These are phyloP conservation scores for Amiota mariae DNA, from an alignment of 2,888 invertebrate genomes.

Conservation along the genomic window DNA sequence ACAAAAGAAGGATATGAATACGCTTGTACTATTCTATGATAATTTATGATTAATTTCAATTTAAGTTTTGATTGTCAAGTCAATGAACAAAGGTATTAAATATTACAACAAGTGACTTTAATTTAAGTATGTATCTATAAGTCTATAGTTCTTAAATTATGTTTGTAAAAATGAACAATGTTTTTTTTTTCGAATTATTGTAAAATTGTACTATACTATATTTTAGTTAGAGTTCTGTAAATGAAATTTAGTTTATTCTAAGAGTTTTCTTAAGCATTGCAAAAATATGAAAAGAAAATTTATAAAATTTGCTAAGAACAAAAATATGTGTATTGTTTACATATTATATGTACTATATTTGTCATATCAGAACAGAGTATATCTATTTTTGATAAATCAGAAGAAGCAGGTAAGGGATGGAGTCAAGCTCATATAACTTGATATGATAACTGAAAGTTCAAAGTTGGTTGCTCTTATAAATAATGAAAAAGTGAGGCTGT, in stretches of 20 bases:
- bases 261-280: too few relatives aligned
- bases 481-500: conserved; percentile 50
- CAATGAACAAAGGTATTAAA: background rate
- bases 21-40: conserved; percentile 64
- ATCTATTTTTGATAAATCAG: conserved; percentile 49
- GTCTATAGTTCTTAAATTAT: background rate
- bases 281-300: background rate
- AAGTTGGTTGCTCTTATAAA: conserved; percentile 39
- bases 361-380: conserved; percentile 39
- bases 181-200: background rate
- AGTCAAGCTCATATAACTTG: too few relatives aligned
- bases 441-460: conserved; percentile 28
- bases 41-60: background rate
- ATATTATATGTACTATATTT: conserved; percentile 24
- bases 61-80: background rate
- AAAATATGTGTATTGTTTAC: background rate
- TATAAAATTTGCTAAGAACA: background rate
- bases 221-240: background rate
- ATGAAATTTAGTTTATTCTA: too few relatives aligned
- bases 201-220: conserved; percentile 40
- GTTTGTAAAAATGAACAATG: too few relatives aligned
- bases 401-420: conserved; percentile 12
- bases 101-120: background rate
- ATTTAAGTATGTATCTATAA: background rate
- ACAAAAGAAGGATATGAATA: conserved; percentile 50